Base-by-base conservation (phyloP, 2,113 vertebrate species). In the Ploceus nigricollis region DNA sequence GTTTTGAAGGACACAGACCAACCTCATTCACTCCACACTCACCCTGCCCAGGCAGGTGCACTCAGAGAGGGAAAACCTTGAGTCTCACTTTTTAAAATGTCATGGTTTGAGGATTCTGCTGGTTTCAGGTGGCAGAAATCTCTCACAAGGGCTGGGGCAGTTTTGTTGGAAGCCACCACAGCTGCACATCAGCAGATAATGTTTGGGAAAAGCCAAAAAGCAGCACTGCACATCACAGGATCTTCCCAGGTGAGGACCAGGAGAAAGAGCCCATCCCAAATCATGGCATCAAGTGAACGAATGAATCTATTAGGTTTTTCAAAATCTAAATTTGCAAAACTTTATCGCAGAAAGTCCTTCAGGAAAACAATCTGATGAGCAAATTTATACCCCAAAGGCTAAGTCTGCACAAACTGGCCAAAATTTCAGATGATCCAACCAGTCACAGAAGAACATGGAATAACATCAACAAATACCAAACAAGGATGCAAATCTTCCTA, bases 1-100 rank as follows among this genome's bases (percentile, higher is more conserved):
- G 10, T n/a, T 71, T 13, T 22, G 5, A 53, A n/a, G 50, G 40
- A 3, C 31, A 23, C 14, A 42, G 31, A 48, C 4, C 37, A 53
- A 47, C 7, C 8, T 27, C 9, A 6, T 3, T 15, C 35, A 11
- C 25, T 33, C 39, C 30, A 23, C 18, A 11, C 48, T 10, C 35
- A 14, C 18, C 27, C 44, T 56, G 16, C 31, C 68, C 20, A 14
- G n/a, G 18, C 14, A 24, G 37, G 13, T 0, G 17, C 7, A 1
- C 14, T 30, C 21, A 6, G 8, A 19, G 8, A 2, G 15, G 11
- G 5, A 35, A 58, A 73, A 13, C 6, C 22, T 16, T 0, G 0
- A 11, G 9, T 35, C 4, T 12, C 20, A 24, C 17, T 14, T 28
- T 15, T 40, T 10, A 11, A 64, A 78, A 56, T 15, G 11, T 3